Conservation (phyloP, 2,888 invertebrate species). For the Ypsolopha sequella region DNA sequence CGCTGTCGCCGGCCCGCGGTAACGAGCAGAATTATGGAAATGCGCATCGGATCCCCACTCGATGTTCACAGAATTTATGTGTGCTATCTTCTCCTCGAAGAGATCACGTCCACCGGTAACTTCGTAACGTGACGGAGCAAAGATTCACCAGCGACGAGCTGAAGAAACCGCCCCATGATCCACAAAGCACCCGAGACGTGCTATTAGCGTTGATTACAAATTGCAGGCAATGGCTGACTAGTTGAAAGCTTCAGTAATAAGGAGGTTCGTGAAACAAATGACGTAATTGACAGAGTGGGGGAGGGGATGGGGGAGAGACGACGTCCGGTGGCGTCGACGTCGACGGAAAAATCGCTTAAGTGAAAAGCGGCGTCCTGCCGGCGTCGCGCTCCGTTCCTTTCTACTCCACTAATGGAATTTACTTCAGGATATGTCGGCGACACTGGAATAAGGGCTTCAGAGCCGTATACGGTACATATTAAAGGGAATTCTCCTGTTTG, state of each 20-base stretch:
- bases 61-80: slow-evolving; percentile 26
- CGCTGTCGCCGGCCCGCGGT: slow-evolving; percentile 15
- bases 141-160: slow-evolving; percentile 23
- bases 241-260: not conserved
- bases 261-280: slow-evolving; percentile 3
- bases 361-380: slow-evolving; percentile 26
- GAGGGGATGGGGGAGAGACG: slow-evolving; percentile 7
- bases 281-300: slow-evolving; percentile 12
- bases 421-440: slow-evolving; percentile 13
- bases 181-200: not conserved
- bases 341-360: slow-evolving; percentile 32
- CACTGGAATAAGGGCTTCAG: not conserved
- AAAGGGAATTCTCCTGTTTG: too few relatives aligned
- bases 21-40: slow-evolving; percentile 59
- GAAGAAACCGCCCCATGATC: not conserved
- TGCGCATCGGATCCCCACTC: slow-evolving; percentile 13
- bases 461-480: too few relatives aligned
- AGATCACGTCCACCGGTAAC: slow-evolving; percentile 26
- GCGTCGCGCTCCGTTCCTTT: slow-evolving; percentile 21
- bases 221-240: not conserved
- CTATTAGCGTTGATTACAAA: not conserved
- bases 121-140: slow-evolving; percentile 19
- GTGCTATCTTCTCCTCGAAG: slow-evolving; percentile 25
- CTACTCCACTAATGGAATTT: slow-evolving; percentile 34
- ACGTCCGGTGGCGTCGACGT: slow-evolving; percentile 12